Evolutionary conservation across 2,113 vertebrate genomes (phyloP), one percentile per base, ranked within the genome.

Genomic region (Cryptotis parvus): DNA sequence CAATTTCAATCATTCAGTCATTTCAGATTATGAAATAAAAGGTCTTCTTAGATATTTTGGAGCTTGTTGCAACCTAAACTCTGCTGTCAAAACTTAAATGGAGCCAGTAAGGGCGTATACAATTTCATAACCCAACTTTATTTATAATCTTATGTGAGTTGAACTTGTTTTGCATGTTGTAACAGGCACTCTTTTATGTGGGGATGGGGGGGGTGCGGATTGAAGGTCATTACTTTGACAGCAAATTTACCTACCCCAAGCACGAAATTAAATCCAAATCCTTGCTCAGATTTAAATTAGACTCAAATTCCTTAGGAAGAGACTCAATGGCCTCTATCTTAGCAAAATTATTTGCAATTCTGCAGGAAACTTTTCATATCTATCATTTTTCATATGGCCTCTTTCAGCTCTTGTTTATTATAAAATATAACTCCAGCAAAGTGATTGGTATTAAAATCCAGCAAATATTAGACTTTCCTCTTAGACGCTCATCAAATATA

Each of bases 1-100:
- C 88, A 94, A 86, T 91, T 94, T 94, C 89, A 94, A 95, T 92
- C 92, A 95, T 91, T 91, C 91, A 96, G 88, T 94, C 79, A 96
- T 94, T 77, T 82, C 58, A 93, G 90, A 45, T 29, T 31, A 89
- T 94, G 85, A 91, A 91, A 80, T 86, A 65, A 95, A 94, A 96
- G 72, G 49, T 90, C 77, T 84, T 92, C 86, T 95, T 4, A 0
- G 49, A 9, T 90, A 83, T 83, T 84, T 73, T 1, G 6, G 81
- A 89, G 68, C 74, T 91, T 77, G 66, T 66, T 88, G 83, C 80
- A 94, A 90, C n/a, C 52, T 91, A 91, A 93, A 92, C 66, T 91
- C 87, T 84, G 29, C 85, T 69, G 37, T 90, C 58, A 70, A n/a
- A n/a, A 87, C 52, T 87, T 89, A 27, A 43, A 18, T 55, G 52